Conservation (phyloP, 1,140 invertebrate species). For the Orius insidiosus region DNA sequence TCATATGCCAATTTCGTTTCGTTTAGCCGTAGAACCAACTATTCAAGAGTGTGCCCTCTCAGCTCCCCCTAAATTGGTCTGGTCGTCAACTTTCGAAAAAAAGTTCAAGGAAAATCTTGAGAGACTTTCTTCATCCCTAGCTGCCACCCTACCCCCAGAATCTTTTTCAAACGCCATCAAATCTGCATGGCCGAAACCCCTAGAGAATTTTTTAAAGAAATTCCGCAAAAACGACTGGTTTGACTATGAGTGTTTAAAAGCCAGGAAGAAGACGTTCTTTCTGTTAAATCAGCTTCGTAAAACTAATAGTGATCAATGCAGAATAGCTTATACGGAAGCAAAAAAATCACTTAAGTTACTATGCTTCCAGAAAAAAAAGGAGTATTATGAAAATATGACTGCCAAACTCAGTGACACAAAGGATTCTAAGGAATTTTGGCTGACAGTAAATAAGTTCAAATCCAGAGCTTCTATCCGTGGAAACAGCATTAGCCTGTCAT, state of each 20-base stretch:
- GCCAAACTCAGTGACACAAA: neutral
- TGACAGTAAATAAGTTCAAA: neutral
- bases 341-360: neutral
- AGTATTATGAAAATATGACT: neutral
- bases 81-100: neutral
- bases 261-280: neutral
- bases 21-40: neutral
- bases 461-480: neutral
- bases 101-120: neutral
- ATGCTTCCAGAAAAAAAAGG: neutral
- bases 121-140: too few relatives aligned
- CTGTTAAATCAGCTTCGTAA: neutral
- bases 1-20: neutral
- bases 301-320: neutral
- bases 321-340: neutral
- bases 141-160: too few relatives aligned
- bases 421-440: conserved; percentile 1
- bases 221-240: conserved; percentile 1
- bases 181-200: neutral
- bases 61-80: neutral
- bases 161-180: neutral
- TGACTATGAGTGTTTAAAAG: conserved; percentile 5
- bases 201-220: neutral
- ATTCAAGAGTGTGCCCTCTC: neutral
- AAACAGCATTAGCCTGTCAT: neutral